Conservation (phyloP, 2,888 invertebrate genomes). For the Mythimna pallens region DNA sequence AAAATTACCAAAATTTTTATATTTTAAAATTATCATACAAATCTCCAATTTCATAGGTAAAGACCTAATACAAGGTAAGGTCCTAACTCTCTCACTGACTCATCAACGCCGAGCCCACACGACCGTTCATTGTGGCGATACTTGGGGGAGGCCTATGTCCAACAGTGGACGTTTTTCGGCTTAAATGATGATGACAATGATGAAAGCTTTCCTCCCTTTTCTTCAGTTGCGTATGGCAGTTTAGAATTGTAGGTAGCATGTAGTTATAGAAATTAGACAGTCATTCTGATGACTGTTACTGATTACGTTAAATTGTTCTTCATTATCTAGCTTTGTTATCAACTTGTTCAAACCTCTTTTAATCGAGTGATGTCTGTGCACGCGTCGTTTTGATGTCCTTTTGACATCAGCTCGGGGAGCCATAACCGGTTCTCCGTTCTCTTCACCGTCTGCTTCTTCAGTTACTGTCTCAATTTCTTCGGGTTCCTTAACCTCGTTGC, state of each 20-base stretch:
- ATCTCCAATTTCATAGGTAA: no score
- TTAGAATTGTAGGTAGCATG: neutral
- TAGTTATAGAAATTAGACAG: neutral
- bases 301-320: conserved; percentile 8
- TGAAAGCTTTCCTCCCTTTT: neutral
- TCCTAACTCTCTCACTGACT: no score
- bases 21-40: no score
- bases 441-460: conserved; percentile 79
- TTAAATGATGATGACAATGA: no score
- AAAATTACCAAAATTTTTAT: no score
- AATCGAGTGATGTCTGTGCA: conserved; percentile 83
- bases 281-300: neutral
- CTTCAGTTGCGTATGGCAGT: no score
- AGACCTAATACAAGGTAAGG: no score
- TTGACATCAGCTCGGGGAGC: conserved; percentile 78
- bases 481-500: conserved; percentile 84
- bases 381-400: conserved; percentile 78
- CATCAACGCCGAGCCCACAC: no score
- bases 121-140: no score
- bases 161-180: no score
- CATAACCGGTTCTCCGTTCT: conserved; percentile 70
- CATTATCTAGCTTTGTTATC: neutral
- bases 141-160: no score
- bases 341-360: conserved; percentile 76
- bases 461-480: conserved; percentile 81